Percentiles rank a stretch among this genome's conserved stretches.
Conservation (phyloP, 2,797 vertebrate genomes). For the Acrossocheilus fasciatus region DNA sequence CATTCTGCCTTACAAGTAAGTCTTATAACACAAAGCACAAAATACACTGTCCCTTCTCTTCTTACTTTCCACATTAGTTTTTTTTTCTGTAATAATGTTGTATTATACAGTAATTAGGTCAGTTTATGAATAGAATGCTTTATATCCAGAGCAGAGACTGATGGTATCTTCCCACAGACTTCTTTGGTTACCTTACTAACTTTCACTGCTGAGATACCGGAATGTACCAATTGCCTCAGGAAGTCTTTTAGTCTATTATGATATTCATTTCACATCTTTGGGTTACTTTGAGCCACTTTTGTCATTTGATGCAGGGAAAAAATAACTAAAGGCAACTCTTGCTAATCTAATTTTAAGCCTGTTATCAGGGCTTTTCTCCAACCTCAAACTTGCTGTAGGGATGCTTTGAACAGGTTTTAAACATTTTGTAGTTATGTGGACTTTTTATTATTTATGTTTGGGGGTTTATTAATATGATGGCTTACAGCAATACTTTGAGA, state of each 20-base stretch:
- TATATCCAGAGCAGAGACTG: conserved; percentile 45
- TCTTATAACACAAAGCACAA: not conserved
- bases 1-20: conserved; percentile 92
- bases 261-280: conserved; percentile 51
- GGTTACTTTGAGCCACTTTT: conserved; percentile 11
- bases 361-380: not conserved
- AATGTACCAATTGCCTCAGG: conserved; percentile 47
- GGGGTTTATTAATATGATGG: not conserved
- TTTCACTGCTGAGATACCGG: conserved; percentile 17
- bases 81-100: conserved; percentile 15
- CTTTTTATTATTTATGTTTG: not conserved
- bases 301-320: conserved; percentile 12
- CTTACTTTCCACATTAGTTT: not conserved
- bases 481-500: not conserved
- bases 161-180: conserved; percentile 49
- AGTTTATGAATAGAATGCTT: conserved; percentile 48
- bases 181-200: conserved; percentile 42
- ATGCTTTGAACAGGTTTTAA: not conserved
- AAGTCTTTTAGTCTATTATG: conserved; percentile 36
- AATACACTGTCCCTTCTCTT: not conserved
- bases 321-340: not conserved
- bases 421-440: not conserved
- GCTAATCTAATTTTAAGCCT: conserved; percentile 1
- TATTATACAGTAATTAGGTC: conserved; percentile 22
- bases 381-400: not conserved